Base-by-base conservation (phyloP, 2,113 vertebrate genomes). In the Tringa solitaria region DNA sequence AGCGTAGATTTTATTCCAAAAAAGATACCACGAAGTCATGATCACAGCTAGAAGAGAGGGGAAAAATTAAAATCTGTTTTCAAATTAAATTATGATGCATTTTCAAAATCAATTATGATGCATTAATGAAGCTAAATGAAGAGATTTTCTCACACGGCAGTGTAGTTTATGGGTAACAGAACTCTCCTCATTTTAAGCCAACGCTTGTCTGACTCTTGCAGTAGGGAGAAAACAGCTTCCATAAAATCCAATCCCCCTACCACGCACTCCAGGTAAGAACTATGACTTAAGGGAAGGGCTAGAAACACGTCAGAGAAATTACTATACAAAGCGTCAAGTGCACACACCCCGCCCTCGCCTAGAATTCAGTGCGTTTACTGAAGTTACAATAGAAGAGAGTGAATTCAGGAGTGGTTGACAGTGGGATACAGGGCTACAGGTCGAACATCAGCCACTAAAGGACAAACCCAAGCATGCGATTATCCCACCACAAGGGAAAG, bases 401-500 rank as follows among this genome's bases (percentile, higher is more conserved):
- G 60, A 92, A 90, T 68, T 93, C 26, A 41, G 64, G 72, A 84
- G 60, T 96, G 90, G 95, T 69, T 96, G 94, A 95, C 95, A 97
- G 87, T 93, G 84, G 90, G 96, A 95, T 92, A 77, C 91, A 95
- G 86, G 93, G 93, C 90, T 74, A 90, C 88, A 96, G 53, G 53
- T 81, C 65, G 73, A 90, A 92, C 94, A 72, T 60, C 20, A 93
- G 54, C 83, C 74, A 68, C 13, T 94, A 27, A 91, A 72, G 43
- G 48, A 77, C 59, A 87, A 68, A 24, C 43, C 67, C 91, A 69
- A 41, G 54, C 91, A 91, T 59, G n/a, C 35, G 15, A 8, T 24
- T 89, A 70, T 70, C 93, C 70, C 57, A 87, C 43, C 57, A 84
- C 50, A 83, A 53, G 35, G 51, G 12, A 78, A 86, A 89, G 61